Evolutionary conservation across 2,888 invertebrate species (phyloP).

Genomic region (Masnerella sp.): DNA sequence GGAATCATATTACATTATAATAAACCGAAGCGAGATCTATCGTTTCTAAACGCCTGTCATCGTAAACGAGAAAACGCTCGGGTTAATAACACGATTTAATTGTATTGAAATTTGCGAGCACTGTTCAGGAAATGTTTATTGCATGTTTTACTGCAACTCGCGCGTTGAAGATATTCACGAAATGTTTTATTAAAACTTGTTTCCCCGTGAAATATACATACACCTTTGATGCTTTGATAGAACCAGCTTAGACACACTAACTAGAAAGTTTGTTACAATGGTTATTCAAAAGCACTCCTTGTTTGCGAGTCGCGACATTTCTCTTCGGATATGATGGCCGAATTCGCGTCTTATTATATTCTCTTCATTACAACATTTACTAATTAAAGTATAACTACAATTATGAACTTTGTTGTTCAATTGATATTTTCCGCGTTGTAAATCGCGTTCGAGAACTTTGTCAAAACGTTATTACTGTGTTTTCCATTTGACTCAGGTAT

Average conservation of each 20-base stretch:
- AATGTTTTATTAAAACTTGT: conserved; percentile 52
- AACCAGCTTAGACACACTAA: conserved; percentile 42
- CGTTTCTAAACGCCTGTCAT: too few relatives aligned
- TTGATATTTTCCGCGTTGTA: conserved; percentile 4
- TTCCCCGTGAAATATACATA: conserved; percentile 36
- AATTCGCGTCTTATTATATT: conserved; percentile 26
- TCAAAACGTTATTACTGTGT: conserved; percentile 1
- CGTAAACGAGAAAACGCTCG: too few relatives aligned
- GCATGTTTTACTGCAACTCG: conserved; percentile 36
- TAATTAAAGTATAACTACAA: conserved; percentile 34
- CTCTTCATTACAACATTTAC: conserved; percentile 33
- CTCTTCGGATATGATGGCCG: conserved; percentile 32
- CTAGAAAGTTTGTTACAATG: conserved; percentile 52
- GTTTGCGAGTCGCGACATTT: conserved; percentile 32
- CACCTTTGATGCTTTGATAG: conserved; percentile 47
- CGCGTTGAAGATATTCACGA: conserved; percentile 37
- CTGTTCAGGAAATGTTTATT: conserved; percentile 44
- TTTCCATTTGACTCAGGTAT: too few relatives aligned
- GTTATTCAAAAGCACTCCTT: conserved; percentile 45
- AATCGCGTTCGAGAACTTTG: conserved; percentile 5
- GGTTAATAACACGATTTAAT: conserved; percentile 4
- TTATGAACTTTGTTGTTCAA: not conserved
- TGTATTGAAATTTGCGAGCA: conserved; percentile 39
- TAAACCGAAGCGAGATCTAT: too few relatives aligned
- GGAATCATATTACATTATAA: too few relatives aligned